Base-by-base conservation (phyloP, 2,113 vertebrate genomes). In the Desmodus rotundus region DNA sequence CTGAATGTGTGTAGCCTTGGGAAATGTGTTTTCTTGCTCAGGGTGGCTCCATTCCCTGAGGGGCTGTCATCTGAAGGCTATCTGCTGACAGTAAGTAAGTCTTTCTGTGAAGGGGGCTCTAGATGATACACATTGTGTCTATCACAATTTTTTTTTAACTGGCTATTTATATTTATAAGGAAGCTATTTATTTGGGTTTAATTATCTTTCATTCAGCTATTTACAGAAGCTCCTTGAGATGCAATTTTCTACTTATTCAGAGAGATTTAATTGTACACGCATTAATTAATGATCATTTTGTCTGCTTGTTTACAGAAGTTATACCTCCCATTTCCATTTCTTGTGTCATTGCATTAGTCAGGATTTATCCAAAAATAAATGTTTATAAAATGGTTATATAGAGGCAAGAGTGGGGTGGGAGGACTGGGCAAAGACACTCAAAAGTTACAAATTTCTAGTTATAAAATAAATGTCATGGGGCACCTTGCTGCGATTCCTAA, bases 191-290 rank as follows among this genome's bases (percentile, higher is more conserved):
- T 68, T 77, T 80, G 54, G 16, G 54, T 68, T 2, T 85, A 81
- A 86, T 89, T 82, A 73, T 82, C 80, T 86, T 93, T 58, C 80
- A 73, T 67, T 58, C 76, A 93, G 63, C 26, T 54, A 89, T 89
- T 86, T 83, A 72, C 36, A 52, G 58, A 86, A 56, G 14, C 22
- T 56, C 73, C 56, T 90, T 70, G 45, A 82, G 54, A 43, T n/a
- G 13, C 22, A 89, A 93, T 63, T 94, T 78, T 84, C 63, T 52
- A 22, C 43, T 85, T 77, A 93, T 81, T 85, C 36, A 65, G 24
- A 47, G 22, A 74, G 61, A 72, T 61, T 10, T 36, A 91, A 72
- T 28, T 63, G n/a, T 67, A 45, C 65, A 43, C 70, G 91, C 43
- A 65, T 88, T 89, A 81, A 88, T 67, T 70, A 36, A 50, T 50